Evolutionary conservation across 2,797 vertebrate genomes (phyloP), one percentile per base, ranked within the genome.

Genomic region (Squalus acanthias): DNA sequence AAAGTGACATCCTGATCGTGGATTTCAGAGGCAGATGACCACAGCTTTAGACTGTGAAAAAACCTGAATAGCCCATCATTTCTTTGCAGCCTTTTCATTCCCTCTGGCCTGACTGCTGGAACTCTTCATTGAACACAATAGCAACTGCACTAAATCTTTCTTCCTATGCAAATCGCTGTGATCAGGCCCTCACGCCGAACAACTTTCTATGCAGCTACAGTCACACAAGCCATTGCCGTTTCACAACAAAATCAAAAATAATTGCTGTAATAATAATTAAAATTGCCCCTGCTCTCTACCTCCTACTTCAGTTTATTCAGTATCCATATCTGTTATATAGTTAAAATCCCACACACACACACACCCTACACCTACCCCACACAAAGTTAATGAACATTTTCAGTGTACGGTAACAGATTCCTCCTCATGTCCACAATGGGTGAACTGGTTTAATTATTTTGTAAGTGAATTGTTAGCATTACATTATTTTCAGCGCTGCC

Each of bases 101-200:
- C 98, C 98, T 97, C 98, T 97, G 97, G 98, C 98, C 98, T 97
- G 98, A 98, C 98, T 98, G 98, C 98, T 98, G 98, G 98, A 98
- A 98, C 98, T 98, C 98, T 98, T 98, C 98, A 98, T 98, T 98
- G 98, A 98, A 98, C 98, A 99, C 99, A 99, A 99, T 98, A 97
- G 98, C 97, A 98, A 98, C 99, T 97, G 98, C 99, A 98, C 98
- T 98, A 98, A 99, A 98, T 98, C 98, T 99, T 98, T 98, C 98
- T 99, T 99, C 98, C 99, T 98, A 99, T 99, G 99, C 98, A 99
- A 99, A 99, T 99, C 97, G 95, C 96, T 96, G 97, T 97, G 97
- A 98, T 98, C 96, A 91, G 96, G 98, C 97, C 97, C 98, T 98
- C 98, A 97, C 98, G 98, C 98, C 98, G 22, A 33, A 95, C 98